These are phyloP conservation scores for Neomonachus schauinslandi DNA, from an alignment of 2,113 vertebrate genomes.

Conservation along the genomic window DNA sequence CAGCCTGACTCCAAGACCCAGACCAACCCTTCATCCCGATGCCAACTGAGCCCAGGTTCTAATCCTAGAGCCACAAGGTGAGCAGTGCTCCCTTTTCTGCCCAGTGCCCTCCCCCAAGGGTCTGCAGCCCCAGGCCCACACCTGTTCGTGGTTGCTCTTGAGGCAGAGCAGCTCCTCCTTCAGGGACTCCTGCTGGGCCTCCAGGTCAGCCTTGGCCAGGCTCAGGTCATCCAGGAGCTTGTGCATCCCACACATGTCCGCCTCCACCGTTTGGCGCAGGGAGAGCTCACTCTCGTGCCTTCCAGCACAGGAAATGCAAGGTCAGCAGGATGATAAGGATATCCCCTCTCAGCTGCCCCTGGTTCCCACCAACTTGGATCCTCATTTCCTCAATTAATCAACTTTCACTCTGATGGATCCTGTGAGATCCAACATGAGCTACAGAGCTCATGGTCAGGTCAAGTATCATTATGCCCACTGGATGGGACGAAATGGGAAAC, in stretches of 20 bases:
- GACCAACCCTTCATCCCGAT: not conserved
- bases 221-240: conserved; percentile 77
- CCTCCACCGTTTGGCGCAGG: conserved; percentile 58
- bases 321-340: not conserved
- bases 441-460: not conserved
- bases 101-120: not conserved
- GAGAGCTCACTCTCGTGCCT: conserved; percentile 84
- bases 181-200: conserved; percentile 77
- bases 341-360: not conserved
- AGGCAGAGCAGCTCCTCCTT: conserved; percentile 81
- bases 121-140: not conserved
- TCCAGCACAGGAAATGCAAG: not conserved
- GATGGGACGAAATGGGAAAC: not conserved
- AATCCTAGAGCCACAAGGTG: not conserved
- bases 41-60: not conserved
- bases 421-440: not conserved
- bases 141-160: conserved; percentile 80
- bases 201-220: conserved; percentile 73
- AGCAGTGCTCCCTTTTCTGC: not conserved
- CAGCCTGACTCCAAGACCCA: not conserved
- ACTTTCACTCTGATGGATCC: not conserved
- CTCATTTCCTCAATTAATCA: not conserved
- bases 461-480: not conserved
- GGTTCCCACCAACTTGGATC: too few relatives aligned
- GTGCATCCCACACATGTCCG: conserved; percentile 47